Percentiles rank a stretch among this genome's conserved stretches.
phyloP scores from a whole-genome alignment of 2,113 vertebrate genomes.

The Grantiella picta region DNA sequence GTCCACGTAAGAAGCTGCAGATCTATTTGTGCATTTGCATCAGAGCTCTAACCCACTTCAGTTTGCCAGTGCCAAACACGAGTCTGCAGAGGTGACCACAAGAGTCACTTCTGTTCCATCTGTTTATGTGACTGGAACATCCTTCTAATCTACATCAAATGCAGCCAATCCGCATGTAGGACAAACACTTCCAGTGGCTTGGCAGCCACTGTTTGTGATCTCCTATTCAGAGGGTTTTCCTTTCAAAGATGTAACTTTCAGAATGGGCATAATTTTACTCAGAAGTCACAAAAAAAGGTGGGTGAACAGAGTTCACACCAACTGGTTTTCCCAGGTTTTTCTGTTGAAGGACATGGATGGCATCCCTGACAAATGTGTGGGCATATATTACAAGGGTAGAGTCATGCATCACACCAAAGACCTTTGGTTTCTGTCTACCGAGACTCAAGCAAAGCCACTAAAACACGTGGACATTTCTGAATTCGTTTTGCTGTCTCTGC shows the following conservation, averaged over 20 bases:
- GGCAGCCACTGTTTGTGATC: background rate
- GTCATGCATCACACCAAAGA: background rate
- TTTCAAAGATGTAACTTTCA: background rate
- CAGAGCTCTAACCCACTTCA: background rate
- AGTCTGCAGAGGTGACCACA: background rate
- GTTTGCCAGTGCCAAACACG: background rate
- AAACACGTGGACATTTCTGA: accelerated
- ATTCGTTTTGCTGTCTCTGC: background rate
- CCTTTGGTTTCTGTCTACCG: background rate
- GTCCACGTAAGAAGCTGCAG: background rate
- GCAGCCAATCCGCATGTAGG: background rate
- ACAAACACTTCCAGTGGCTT: background rate
- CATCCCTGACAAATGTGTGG: background rate
- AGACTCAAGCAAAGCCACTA: background rate
- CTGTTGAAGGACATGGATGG: background rate
- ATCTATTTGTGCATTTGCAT: background rate
- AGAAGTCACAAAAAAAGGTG: background rate
- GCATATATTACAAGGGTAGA: background rate
- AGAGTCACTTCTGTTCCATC: background rate
- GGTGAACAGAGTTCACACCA: background rate
- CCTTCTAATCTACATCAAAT: accelerated
- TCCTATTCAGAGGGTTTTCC: background rate
- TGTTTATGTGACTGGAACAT: background rate
- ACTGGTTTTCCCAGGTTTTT: background rate
- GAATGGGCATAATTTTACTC: background rate